These are phyloP conservation scores for Drosophila micromelanica DNA, from an alignment of 1,140 invertebrate genomes.

Conservation along the genomic window DNA sequence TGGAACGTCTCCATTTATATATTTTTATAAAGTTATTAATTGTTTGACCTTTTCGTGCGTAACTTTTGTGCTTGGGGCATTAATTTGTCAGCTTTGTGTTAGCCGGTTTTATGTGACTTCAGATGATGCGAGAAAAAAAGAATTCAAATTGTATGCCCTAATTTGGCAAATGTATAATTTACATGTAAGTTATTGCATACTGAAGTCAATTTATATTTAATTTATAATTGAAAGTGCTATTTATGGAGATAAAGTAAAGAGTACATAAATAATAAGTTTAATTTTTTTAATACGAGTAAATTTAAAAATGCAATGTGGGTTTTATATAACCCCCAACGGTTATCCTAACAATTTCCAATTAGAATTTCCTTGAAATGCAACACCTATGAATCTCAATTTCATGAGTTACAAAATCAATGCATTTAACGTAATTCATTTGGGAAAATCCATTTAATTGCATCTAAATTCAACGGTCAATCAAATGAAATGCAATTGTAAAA, in stretches of 20 bases:
- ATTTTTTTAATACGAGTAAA: too few relatives aligned
- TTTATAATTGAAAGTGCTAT: neutral
- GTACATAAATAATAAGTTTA: too few relatives aligned
- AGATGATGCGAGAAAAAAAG: constrained; percentile 11
- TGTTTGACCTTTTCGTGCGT: constrained; percentile 1
- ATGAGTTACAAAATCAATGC: too few relatives aligned
- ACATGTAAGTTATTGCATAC: neutral
- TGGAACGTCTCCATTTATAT: neutral
- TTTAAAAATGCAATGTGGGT: too few relatives aligned
- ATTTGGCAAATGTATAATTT: constrained; percentile 13
- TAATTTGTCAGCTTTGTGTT: constrained; percentile 23
- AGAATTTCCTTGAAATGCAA: too few relatives aligned
- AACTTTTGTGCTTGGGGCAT: constrained; percentile 4
- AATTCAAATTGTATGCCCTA: constrained; percentile 12
- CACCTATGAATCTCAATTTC: too few relatives aligned
- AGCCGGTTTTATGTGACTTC: constrained; percentile 9
- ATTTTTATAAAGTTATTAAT: constrained; percentile 33
- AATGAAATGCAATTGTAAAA: constrained; percentile 29
- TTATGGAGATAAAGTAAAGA: too few relatives aligned
- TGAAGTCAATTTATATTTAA: constrained; percentile 18
- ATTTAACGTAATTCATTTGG: constrained; percentile 20
- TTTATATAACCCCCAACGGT: too few relatives aligned
- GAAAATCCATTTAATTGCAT: constrained; percentile 23
- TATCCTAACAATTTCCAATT: too few relatives aligned
- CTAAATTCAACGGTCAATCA: constrained; percentile 49